Evolutionary conservation across 2,797 vertebrate genomes (phyloP), one percentile per base, ranked within the genome.

Genomic region (Danio choprae): DNA sequence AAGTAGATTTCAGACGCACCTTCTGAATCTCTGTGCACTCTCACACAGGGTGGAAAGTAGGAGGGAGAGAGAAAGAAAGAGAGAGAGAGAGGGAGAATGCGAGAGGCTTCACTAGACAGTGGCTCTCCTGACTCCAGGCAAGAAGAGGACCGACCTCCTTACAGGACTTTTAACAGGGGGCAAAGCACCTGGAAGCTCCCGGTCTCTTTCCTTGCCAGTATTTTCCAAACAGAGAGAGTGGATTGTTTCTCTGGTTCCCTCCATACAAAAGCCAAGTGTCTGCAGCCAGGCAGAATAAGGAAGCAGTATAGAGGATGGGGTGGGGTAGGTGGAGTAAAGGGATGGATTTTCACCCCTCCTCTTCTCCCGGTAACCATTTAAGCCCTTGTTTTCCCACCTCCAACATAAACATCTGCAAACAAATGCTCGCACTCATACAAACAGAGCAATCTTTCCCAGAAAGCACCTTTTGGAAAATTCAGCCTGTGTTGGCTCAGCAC

Each of bases 1-100:
- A 89, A 88, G 88, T 86, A 90, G 90, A 90, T 92, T 93, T 94
- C 91, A 91, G 89, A 90, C 89, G 89, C 92, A 95, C 94, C 93
- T 94, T 94, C 93, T 88, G 89, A 90, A 90, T 91, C 86, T 86
- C 88, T 87, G 90, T 64, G 85, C 89, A 89, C 91, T 90, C 87
- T 83, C 91, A 91, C 91, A 91, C 91, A 91, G 90, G 90, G 89
- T 92, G 91, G 91, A 93, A 93, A 94, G 93, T 92, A 93, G 92
- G 88, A 89, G 87, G 92, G 91, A 92, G 88, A 88, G 92, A 92
- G 90, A 72, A 74, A 68, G 81, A 73, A 74, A 78, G 70, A 63
- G 77, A 80, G 77, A 82, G n/a, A n/a, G 74, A 71, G 84, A 81
- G 84, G 77, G 80, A 88, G 91, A 90, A 82, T 90, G 87, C 85